Conservation (phyloP, 2,113 vertebrate species). For the Oryzias melastigma region DNA sequence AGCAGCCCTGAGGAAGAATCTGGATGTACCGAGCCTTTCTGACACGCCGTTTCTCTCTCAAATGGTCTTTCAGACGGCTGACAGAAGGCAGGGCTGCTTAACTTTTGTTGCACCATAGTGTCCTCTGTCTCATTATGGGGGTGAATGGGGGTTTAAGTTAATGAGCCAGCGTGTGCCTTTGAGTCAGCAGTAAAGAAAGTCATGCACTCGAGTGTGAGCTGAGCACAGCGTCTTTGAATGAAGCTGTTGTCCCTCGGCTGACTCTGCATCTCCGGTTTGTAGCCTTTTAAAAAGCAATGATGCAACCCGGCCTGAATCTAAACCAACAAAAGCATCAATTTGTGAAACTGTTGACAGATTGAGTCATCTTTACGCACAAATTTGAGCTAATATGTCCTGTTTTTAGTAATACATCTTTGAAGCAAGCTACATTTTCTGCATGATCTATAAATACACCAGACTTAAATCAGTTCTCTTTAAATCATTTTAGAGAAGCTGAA, state of each 20-base stretch:
- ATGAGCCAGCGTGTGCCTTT: background rate
- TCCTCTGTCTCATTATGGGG: background rate
- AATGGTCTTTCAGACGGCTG: background rate
- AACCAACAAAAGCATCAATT: too few species aligned
- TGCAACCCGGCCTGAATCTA: too few species aligned
- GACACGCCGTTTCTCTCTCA: background rate
- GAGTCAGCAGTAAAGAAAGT: too few species aligned
- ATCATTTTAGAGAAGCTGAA: background rate
- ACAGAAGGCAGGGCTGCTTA: background rate
- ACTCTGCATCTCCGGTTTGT: too few species aligned
- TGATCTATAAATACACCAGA: conserved; percentile 1
- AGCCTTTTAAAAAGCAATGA: too few species aligned
- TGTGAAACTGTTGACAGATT: background rate
- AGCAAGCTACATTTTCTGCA: background rate
- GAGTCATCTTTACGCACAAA: background rate
- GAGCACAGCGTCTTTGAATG: too few species aligned
- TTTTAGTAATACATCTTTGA: background rate
- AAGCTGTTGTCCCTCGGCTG: too few species aligned
- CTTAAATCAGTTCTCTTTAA: background rate
- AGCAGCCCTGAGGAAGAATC: background rate
- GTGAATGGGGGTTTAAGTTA: background rate
- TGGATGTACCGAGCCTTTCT: conserved; percentile 4
- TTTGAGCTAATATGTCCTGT: background rate
- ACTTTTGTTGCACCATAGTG: background rate
- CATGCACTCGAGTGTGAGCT: too few species aligned